Evolutionary conservation across 2,888 invertebrate genomes (phyloP).

Genomic region (Eupithecia subfuscata): DNA sequence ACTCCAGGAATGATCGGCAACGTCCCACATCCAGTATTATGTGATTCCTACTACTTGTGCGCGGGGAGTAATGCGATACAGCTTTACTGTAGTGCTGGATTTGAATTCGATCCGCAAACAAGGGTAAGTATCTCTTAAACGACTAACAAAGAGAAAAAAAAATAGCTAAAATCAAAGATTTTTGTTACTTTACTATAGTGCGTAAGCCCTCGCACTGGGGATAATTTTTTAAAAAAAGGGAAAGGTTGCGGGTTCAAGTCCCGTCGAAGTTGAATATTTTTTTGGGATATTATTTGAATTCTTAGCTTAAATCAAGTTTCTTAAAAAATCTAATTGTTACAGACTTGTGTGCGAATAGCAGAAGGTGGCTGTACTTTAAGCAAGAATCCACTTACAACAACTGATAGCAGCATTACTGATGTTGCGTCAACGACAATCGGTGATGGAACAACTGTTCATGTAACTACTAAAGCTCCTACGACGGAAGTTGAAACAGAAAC

Average conservation of each 20-base stretch:
- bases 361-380: conserved; percentile 53
- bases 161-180: too few relatives aligned
- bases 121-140: background rate
- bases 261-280: too few relatives aligned
- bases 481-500: background rate
- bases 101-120: conserved; percentile 47
- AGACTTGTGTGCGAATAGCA: conserved; percentile 48
- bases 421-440: background rate
- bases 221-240: too few relatives aligned
- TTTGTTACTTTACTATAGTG: too few relatives aligned
- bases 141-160: background rate
- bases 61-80: conserved; percentile 36
- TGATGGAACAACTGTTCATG: conserved; percentile 1
- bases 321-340: background rate
- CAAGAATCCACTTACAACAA: conserved; percentile 16
- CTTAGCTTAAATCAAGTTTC: background rate
- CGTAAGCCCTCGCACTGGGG: too few relatives aligned
- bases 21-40: conserved; percentile 37
- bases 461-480: background rate
- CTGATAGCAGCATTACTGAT: background rate
- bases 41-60: conserved; percentile 46
- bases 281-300: too few relatives aligned
- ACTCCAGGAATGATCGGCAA: conserved; percentile 33
- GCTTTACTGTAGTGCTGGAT: conserved; percentile 45
- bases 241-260: too few relatives aligned